Evolutionary conservation across 2,888 invertebrate species (phyloP), one percentile per base, ranked within the genome.

Genomic region (Callyntrura guangdongensis): DNA sequence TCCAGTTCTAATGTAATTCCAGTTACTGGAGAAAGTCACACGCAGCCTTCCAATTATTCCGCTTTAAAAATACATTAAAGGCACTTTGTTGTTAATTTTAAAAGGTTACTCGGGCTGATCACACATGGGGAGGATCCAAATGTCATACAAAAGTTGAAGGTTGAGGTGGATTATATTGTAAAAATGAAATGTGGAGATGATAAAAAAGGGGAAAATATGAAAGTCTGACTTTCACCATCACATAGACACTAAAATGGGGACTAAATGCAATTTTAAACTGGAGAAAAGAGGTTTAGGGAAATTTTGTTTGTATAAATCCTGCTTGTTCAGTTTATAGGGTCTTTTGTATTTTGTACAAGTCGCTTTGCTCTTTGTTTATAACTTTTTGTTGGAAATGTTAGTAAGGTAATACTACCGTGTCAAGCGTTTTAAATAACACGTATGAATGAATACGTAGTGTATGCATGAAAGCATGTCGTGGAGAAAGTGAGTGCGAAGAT

Each of bases 401-500:
- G 3, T 2, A 36, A 36, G 36, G 6, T 36, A 36, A 36, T 36
- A 36, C 36, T 36, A 36, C 36, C 6, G 36, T 36, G 36, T 9
- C 53, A 53, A n/a, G 17, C 61, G 17, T 61, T n/a, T 25, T 25
- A 27, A 9, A 45, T 17, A 25, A 25, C 36, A 11, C 22, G n/a
- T 22, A 22, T 14, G 53, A 27, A 25, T 77, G 53, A 11, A 77
- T 22, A 9, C 25, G 25, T n/a, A n/a, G n/a, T n/a, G n/a, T 56
- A 61, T 61, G 17, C n/a, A 20, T 53, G 45, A 8, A 17, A 11
- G 45, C 22, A 56, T 22, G 12, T 25, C 22, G 67, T 5, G 22
- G 59, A 49, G n/a, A 84, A 84, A 69, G 25, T 47, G 17, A 77
- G 36, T 81, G 87, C 87, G 87, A 88, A 74, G 88, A 88, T 88